Evolutionary conservation across 30 jellyfish, hydroid and myxozoan species (phyloP).

Genomic region (Clytia hemisphaerica): DNA sequence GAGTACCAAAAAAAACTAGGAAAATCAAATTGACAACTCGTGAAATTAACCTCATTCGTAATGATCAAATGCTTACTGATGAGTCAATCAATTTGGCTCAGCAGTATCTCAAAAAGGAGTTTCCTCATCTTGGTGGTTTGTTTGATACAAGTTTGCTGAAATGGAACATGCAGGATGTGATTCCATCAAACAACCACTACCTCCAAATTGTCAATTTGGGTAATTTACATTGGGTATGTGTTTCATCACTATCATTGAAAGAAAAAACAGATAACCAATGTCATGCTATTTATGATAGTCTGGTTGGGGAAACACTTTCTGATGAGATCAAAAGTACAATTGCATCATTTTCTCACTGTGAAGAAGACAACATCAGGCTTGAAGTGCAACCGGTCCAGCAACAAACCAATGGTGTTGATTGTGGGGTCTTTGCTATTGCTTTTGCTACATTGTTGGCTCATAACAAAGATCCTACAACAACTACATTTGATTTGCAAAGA

Average conservation of each 20-base stretch:
- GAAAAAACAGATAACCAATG: not conserved
- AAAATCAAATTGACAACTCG: not conserved
- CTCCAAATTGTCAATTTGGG: constrained; percentile 24
- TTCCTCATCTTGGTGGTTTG: not conserved
- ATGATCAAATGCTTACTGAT: not conserved
- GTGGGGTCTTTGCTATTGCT: constrained; percentile 46
- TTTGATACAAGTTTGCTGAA: not conserved
- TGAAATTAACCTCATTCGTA: not conserved
- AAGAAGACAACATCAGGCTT: not conserved
- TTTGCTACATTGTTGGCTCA: constrained; percentile 27
- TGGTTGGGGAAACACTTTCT: not conserved
- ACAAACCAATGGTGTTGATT: constrained; percentile 30
- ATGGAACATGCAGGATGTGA: not conserved
- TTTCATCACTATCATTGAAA: not conserved
- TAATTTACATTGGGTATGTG: constrained; percentile 27
- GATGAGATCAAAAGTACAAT: not conserved
- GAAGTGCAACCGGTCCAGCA: constrained; percentile 27
- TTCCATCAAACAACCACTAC: not conserved
- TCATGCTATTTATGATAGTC: constrained; percentile 24
- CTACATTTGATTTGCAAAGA: constrained; percentile 10
- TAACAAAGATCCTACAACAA: constrained; percentile 7
- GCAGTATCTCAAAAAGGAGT: not conserved
- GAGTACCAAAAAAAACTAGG: no score
- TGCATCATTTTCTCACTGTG: not conserved
- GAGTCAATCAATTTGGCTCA: constrained; percentile 13